Evolutionary conservation across 2,888 invertebrate genomes (phyloP), one percentile per base, ranked within the genome.

Genomic region (Dusona sp.): DNA sequence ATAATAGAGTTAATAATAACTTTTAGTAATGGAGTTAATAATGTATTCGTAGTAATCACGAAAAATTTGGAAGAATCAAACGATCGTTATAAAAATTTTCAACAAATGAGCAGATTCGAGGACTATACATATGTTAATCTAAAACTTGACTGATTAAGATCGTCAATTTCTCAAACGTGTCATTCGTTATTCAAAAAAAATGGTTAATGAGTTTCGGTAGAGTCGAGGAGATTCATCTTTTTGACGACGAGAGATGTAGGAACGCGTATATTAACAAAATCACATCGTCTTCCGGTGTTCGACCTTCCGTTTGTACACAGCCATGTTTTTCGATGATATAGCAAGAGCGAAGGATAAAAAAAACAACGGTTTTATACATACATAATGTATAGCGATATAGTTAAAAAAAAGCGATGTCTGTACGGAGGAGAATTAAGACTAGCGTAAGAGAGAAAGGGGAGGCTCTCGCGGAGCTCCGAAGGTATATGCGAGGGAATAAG

Each of bases 301-400:
- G 83, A 79, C 11, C 38, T 75, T 61, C 22, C 54, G 33, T 13
- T 42, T 25, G 16, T 45, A 75, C n/a, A 38, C 45, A 38, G 38
- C 74, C 70, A 77, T 83, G 57, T 83, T 83, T 83, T 86, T 77
- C 38, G 86, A 86, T 73, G 70, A 83, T 70, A 74, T 42, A 61
- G 61, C 38, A 45, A 33, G 13, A 51, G 36, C 29, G 29, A 61
- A 36, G 48, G 22, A 22, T 48, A 36, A 45, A 29, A 64, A 57
- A 25, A 42, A 42, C 64, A 22, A 42, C 67, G 25, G 61, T 64
- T 75, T 64, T 75, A 64, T 78, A 65, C 25, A 77, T 64, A 64
- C 61, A 75, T 61, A 61, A 61, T 61, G 13, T 42, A 29, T 48
- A 65, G 45, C n/a, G 45, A 65, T 64, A 33, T 65, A 64, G 33